A percentile compares a stretch with the other conserved stretches of the same genome.
phyloP scores from a whole-genome alignment of 2,888 invertebrate species.

The Volucella zonaria region DNA sequence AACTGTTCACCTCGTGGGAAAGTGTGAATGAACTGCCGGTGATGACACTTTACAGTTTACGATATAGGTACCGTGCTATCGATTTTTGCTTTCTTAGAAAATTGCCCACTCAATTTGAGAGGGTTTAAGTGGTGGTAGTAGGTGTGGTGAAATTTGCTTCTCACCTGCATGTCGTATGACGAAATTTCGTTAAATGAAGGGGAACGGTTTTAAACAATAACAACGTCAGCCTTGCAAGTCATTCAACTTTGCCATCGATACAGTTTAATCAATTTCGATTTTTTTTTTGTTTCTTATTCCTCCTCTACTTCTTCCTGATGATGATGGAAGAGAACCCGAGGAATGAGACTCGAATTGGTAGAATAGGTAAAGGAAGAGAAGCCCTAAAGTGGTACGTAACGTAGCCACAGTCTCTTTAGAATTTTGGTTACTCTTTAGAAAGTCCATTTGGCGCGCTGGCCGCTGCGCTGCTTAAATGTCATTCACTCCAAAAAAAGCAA shows the following conservation, averaged over 20 bases:
- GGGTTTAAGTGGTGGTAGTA: not conserved
- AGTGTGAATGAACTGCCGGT: conserved; percentile 62
- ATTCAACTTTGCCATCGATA: conserved; percentile 73
- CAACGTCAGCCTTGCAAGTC: conserved; percentile 58
- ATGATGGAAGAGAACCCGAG: not conserved
- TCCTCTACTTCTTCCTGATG: conserved; percentile 12
- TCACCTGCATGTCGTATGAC: conserved; percentile 54
- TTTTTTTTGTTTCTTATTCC: conserved; percentile 10
- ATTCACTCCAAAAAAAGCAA: conserved; percentile 44
- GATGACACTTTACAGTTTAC: conserved; percentile 32
- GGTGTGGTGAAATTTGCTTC: conserved; percentile 41
- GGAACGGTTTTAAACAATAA: conserved; percentile 35
- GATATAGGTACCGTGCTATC: conserved; percentile 44
- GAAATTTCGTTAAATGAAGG: conserved; percentile 41
- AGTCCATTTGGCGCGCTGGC: conserved; percentile 19
- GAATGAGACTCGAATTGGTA: conserved; percentile 24
- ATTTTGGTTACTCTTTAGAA: not conserved
- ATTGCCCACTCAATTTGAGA: conserved; percentile 33
- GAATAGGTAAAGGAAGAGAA: conserved; percentile 35
- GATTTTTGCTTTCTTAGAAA: conserved; percentile 40
- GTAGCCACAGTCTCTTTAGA: conserved; percentile 1
- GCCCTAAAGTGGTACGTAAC: not conserved
- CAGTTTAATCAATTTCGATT: conserved; percentile 71
- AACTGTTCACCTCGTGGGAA: conserved; percentile 60
- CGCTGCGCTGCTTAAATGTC: conserved; percentile 36